Evolutionary conservation across 1,140 invertebrate genomes (phyloP).

Genomic region (Marisa cornuarietis): DNA sequence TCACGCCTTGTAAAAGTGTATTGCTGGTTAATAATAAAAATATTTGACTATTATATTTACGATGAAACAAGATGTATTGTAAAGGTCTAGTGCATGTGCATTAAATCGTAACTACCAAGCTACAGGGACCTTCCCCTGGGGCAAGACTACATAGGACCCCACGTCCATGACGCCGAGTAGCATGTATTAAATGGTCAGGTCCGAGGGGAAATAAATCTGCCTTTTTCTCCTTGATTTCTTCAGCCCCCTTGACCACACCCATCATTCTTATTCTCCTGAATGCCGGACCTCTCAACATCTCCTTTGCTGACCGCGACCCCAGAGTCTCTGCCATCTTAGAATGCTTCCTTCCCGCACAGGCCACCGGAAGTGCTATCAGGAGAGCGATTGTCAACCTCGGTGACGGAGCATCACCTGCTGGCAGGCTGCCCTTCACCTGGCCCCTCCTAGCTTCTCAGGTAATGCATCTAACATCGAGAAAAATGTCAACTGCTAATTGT

Average conservation of each 20-base stretch:
- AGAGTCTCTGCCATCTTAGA: conserved; percentile 48
- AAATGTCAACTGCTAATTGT: too few relatives aligned
- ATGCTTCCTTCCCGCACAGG: conserved; percentile 56
- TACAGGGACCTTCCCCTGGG: neutral
- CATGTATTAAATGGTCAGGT: neutral
- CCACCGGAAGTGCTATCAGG: conserved; percentile 54
- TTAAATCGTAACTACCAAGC: neutral
- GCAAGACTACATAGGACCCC: neutral
- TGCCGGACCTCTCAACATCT: conserved; percentile 52
- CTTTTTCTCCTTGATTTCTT: neutral
- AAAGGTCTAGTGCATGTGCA: too few relatives aligned
- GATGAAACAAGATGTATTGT: too few relatives aligned
- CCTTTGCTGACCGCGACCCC: conserved; percentile 28
- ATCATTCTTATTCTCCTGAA: conserved; percentile 51
- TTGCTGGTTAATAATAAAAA: too few relatives aligned
- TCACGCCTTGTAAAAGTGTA: too few relatives aligned
- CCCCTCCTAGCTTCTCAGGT: conserved; percentile 32
- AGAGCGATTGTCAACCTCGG: conserved; percentile 33
- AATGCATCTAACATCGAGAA: too few relatives aligned
- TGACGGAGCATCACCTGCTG: conserved; percentile 42
- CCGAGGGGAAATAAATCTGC: neutral
- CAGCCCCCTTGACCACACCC: neutral
- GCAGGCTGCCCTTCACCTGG: conserved; percentile 57
- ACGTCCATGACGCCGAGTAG: neutral
- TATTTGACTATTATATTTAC: too few relatives aligned